Base-by-base conservation (phyloP, 2,888 invertebrate species). In the Torymus texanus region DNA sequence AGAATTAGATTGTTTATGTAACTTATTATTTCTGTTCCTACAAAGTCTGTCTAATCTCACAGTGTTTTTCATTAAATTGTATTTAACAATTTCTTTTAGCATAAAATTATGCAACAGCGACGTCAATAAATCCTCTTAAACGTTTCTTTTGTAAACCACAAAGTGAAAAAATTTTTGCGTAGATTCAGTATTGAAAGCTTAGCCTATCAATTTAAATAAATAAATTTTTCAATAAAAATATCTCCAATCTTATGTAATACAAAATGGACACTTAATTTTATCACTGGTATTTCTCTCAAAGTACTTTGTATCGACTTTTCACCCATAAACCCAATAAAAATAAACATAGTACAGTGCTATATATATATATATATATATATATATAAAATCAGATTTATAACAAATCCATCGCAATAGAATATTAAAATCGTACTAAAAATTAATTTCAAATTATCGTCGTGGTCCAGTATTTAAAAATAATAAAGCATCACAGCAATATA, bases 21-120 rank as follows among this genome's bases (percentile, higher is more conserved):
- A 72, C 50, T 61, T 66, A 75, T 58, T 70, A 50, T 41, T 74
- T 14, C 65, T 58, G 13, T 59, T 71, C 65, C 21, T 75, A 71
- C 53, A 77, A 77, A 71, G 61, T 78, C 74, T 75, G 66, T n/a
- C 55, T 61, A 70, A 78, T 78, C 29, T 78, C 72, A 75, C 75
- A 41, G 10, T 41, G 65, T 65, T 50, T 41, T 59, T 16, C 41
- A 70, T 70, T 58, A 62, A 78, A 70, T 70, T 51, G 59, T 74
- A 61, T 56, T 53, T 51, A 71, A 70, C 51, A 59, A 65, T 72
- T 63, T 58, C 41, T 5, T 41, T 41, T 55, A 67, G 41, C n/a
- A 21, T 76, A 61, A 63, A 72, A 74, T 77, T 61, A 77, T 77
- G 62, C 73, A 74, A 74, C 58, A 74, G 74, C 59, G 62, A 59